Evolutionary conservation across 2,888 invertebrate genomes (phyloP), one percentile per base, ranked within the genome.

Genomic region (Lochmaea crataegi): DNA sequence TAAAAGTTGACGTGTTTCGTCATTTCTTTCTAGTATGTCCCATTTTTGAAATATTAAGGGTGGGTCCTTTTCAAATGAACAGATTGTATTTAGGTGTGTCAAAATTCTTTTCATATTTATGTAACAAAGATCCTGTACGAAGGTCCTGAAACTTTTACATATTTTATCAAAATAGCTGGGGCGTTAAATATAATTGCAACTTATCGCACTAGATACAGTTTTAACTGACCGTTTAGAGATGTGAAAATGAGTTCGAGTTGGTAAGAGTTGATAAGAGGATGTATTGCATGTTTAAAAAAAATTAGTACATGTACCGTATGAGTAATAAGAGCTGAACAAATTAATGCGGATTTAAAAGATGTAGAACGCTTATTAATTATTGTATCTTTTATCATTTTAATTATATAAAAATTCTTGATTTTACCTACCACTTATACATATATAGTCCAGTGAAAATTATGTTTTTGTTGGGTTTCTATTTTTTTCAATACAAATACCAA

Each of bases 321-420:
- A 71, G 67, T 66, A 71, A 76, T 66, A 74, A 76, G 76, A 79
- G 71, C 76, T 76, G 78, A 79, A 79, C 77, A 76, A 78, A 76
- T 78, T 79, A 73, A 45, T 12, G 12, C 45, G 0, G 12, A 45
- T 45, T 32, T 32, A 7, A 45, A 45, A 45, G 11, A 45, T 45
- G 45, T 45, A 45, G 45, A 14, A 45, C 45, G 14, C 3, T 45
- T 6, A 12, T 45, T 14, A 11, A 12, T 45, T 45, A 12, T 42
- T 42, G 42, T 32, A 32, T 3, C 9, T 42, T 42, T 12, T 12
- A 4, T 45, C 4, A 12, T 3, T 12, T 45, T 12, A 45, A 45
- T 45, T 45, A 12, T 45, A 12, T 10, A 0, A 14, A 11, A 45
- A 45, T 2, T 6, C 45, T 12, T 45, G 45, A 45, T 45, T 45